phyloP scores from a whole-genome alignment of 2,113 vertebrate genomes.

The Piaya cayana region DNA sequence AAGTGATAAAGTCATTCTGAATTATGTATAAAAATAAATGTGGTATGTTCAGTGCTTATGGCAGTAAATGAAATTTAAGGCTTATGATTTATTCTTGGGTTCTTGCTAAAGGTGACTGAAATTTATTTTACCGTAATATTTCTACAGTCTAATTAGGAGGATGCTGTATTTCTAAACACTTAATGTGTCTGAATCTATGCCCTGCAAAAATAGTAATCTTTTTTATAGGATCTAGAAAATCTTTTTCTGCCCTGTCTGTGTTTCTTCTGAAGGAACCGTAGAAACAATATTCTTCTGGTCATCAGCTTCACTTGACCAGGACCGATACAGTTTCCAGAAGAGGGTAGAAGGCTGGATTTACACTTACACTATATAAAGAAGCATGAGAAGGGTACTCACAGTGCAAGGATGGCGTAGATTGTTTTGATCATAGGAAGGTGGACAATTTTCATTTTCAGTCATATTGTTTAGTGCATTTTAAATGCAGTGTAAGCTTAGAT shows the following conservation, averaged over 20 bases:
- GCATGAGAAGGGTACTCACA: not conserved
- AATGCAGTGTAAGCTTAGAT: not conserved
- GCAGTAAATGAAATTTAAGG: constrained; percentile 61
- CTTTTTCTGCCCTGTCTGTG: not conserved
- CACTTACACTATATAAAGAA: accelerated
- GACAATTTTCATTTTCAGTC: not conserved
- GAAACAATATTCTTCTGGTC: not conserved
- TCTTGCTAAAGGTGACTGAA: constrained; percentile 30
- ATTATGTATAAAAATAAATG: constrained; percentile 72
- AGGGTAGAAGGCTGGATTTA: not conserved
- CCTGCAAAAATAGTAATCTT: not conserved
- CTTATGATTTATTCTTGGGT: constrained; percentile 23
- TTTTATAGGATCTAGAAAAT: not conserved
- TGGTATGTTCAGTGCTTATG: constrained; percentile 57
- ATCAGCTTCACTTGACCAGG: not conserved
- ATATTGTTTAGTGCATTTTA: not conserved
- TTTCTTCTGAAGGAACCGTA: not conserved
- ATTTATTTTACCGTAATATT: not conserved
- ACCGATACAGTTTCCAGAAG: not conserved
- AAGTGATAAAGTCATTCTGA: constrained; percentile 65
- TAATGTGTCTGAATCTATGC: not conserved
- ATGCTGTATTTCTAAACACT: not conserved
- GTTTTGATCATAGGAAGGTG: not conserved
- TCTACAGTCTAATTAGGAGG: not conserved
- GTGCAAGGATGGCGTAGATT: too few relatives aligned